Percentiles rank a stretch among this genome's conserved stretches.
Evolutionary conservation across 92 coral and sea anemone genomes (phyloP).

Genomic region (Phenganax stokvisi): DNA sequence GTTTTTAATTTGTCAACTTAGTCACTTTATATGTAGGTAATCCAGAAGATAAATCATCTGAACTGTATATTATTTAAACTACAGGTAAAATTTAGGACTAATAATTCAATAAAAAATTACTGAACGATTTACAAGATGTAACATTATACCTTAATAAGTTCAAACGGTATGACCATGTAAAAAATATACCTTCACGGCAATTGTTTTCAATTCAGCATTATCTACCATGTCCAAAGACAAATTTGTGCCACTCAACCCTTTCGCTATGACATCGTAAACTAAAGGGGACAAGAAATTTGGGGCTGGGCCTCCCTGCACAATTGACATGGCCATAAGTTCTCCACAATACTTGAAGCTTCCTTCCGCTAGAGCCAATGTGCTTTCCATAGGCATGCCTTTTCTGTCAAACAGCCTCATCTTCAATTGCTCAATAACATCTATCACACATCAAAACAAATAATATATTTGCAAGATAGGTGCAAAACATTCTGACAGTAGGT

Average conservation of each 20-base stretch:
- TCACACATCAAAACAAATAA: neutral
- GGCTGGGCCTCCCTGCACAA: constrained; percentile 63
- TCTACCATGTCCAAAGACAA: constrained; percentile 23
- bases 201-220: constrained; percentile 6
- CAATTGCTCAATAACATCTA: constrained; percentile 28
- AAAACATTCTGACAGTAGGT: too few relatives aligned
- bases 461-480: neutral
- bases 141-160: neutral
- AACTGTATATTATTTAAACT: too few relatives aligned
- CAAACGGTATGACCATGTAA: neutral
- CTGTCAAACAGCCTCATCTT: constrained; percentile 17
- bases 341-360: constrained; percentile 48
- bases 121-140: neutral
- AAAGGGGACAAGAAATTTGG: constrained; percentile 56
- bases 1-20: neutral
- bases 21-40: too few relatives aligned
- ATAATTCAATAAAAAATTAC: neutral
- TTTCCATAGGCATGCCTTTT: constrained; percentile 50
- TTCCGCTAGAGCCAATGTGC: constrained; percentile 48
- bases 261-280: constrained; percentile 26
- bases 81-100: neutral
- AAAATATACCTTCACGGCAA: constrained; percentile 11
- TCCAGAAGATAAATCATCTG: too few relatives aligned
- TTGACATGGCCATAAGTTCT: constrained; percentile 52
- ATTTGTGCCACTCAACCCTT: neutral